Base-by-base conservation (phyloP, 2,797 vertebrate genomes). In the Typhlichthys subterraneus region DNA sequence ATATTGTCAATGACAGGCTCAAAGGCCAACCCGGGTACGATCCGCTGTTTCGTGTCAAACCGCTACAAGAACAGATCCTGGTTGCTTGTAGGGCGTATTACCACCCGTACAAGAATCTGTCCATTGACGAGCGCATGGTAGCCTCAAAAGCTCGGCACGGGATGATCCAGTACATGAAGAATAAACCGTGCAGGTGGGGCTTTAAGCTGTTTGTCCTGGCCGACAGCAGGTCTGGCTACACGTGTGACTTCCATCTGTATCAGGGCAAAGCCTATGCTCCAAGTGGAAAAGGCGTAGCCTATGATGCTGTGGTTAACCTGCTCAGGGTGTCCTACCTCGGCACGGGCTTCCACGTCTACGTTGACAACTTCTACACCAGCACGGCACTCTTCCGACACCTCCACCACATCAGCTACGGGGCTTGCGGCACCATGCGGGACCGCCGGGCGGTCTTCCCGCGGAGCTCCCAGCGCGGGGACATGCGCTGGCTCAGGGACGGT, bases 91-190 rank as follows among this genome's bases (percentile, higher is more conserved):
- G 4, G 58, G 45, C 31, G 8, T 59, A 60, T 31, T 74, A 61
- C 47, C 63, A 47, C 10, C 66, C 59, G 2, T 12, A 31, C 14
- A 23, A 61, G 58, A 69, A 76, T 19, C 48, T 72, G 17, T 64
- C 69, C 14, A 65, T 76, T 5, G 65, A 69, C 46, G 65, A 69
- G 45, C 46, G 61, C 51, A 76, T 76, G 74, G 70, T 76, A 2
- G 54, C 62, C 5, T 42, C 61, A 1, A 67, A 73, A n/a, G 64
- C 64, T 10, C 57, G 12, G 33, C 42, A 31, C 33, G 46, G 61
- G 2, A 45, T 77, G 17, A 73, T 64, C 13, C 75, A 73, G 14
- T 70, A 73, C 19, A 70, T 77, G 60, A 77, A 73, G n/a, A 53
- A 58, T 10, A 77, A 73, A 53, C 71, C 75, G 1, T 63, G 47